Evolutionary conservation across 2,888 invertebrate species (phyloP).

Genomic region (Cephus rjabovi): DNA sequence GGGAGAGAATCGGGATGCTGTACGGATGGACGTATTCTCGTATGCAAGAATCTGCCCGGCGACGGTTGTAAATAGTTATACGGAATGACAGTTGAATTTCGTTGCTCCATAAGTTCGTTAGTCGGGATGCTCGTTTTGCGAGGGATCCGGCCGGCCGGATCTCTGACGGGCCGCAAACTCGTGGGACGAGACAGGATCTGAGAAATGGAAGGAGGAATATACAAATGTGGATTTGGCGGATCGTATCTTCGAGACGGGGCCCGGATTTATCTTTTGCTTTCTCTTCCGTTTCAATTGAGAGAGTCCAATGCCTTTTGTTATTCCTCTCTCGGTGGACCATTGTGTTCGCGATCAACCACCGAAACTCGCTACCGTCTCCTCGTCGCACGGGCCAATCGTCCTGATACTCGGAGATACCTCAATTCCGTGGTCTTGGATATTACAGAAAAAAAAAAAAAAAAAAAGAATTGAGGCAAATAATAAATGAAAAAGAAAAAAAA

Average conservation of each 20-base stretch:
- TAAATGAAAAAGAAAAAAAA: neutral
- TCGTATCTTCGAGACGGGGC: conserved; percentile 44
- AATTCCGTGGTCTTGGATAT: neutral
- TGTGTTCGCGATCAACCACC: neutral
- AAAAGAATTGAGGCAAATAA: neutral
- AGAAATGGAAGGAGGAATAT: conserved; percentile 44
- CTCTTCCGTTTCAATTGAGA: conserved; percentile 47
- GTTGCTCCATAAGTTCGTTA: conserved; percentile 45
- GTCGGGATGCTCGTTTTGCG: conserved; percentile 17
- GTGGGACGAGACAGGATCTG: conserved; percentile 18
- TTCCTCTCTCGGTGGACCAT: conserved; percentile 39
- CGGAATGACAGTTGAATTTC: conserved; percentile 58
- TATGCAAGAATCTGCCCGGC: conserved; percentile 49
- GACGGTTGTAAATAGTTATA: conserved; percentile 58
- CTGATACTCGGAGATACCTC: conserved; percentile 48
- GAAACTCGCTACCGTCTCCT: conserved; percentile 32
- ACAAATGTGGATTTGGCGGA: conserved; percentile 57
- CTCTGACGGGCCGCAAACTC: conserved; percentile 24
- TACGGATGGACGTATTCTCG: conserved; percentile 29
- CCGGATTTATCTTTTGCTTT: conserved; percentile 57
- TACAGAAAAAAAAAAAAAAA: neutral
- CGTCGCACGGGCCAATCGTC: conserved; percentile 35
- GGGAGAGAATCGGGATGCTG: conserved; percentile 1
- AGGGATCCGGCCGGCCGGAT: conserved; percentile 8
- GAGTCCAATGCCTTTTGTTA: conserved; percentile 50